These are phyloP conservation scores for Nannoperca australis DNA, from an alignment of 2,797 vertebrate species.

Conservation along the genomic window DNA sequence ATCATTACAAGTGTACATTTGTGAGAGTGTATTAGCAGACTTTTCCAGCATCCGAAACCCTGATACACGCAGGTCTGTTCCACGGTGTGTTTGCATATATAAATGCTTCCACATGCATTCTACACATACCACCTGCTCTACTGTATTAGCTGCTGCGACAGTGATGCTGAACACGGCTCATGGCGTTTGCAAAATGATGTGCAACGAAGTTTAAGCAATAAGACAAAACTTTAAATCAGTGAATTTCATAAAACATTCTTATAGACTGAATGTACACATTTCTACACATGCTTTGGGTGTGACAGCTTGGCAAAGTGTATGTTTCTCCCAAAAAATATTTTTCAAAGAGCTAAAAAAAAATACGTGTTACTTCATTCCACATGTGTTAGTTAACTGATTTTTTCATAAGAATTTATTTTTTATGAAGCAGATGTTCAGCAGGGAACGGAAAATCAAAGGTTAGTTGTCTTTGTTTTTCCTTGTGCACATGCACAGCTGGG, in stretches of 20 bases:
- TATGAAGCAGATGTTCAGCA: constrained; percentile 45
- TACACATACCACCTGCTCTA: constrained; percentile 52
- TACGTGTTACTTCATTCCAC: constrained; percentile 2
- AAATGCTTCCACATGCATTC: constrained; percentile 67
- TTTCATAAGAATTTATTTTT: constrained; percentile 33
- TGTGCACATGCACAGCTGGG: constrained; percentile 14
- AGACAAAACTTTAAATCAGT: background rate
- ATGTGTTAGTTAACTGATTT: constrained; percentile 5
- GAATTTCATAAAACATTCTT: background rate
- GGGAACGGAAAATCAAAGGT: constrained; percentile 51
- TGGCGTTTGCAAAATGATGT: background rate
- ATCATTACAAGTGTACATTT: constrained; percentile 26
- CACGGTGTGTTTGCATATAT: constrained; percentile 36
- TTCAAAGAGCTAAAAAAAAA: background rate
- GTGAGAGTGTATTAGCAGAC: constrained; percentile 31
- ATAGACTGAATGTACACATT: background rate
- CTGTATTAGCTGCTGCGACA: constrained; percentile 36
- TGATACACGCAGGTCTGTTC: constrained; percentile 28
- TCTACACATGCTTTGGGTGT: background rate
- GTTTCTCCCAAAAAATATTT: background rate
- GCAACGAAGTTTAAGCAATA: background rate
- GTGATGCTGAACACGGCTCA: constrained; percentile 29
- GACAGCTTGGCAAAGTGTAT: background rate
- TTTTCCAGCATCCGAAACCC: constrained; percentile 30
- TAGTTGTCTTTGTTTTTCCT: constrained; percentile 40